These are phyloP conservation scores for Tetranychus truncatus DNA, from an alignment of 2,888 invertebrate genomes.

Conservation along the genomic window DNA sequence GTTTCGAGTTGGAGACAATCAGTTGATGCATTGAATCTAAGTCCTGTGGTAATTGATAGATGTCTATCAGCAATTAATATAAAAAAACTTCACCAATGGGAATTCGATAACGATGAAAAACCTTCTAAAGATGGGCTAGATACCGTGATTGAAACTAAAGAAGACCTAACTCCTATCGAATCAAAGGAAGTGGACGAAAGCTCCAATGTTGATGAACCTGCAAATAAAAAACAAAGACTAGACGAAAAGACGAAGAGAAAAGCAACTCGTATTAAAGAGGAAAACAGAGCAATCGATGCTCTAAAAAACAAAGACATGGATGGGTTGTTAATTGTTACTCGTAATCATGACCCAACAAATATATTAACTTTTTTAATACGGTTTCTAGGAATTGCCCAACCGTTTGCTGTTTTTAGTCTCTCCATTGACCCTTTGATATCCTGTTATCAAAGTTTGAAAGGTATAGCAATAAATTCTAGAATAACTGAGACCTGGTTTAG, in stretches of 20 bases:
- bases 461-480: conserved; percentile 49
- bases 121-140: neutral
- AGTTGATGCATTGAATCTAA: conserved; percentile 53
- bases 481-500: conserved; percentile 71
- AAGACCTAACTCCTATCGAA: neutral
- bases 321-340: conserved; percentile 47
- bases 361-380: conserved; percentile 53
- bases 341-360: conserved; percentile 66
- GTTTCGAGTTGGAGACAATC: conserved; percentile 39
- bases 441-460: conserved; percentile 56
- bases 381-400: conserved; percentile 61
- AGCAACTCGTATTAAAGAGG: conserved; percentile 23
- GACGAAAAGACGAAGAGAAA: conserved; percentile 20
- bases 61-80: neutral
- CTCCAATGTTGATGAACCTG: neutral
- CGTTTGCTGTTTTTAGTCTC: conserved; percentile 63
- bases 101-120: neutral
- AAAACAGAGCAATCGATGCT: conserved; percentile 25
- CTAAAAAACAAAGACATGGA: conserved; percentile 39
- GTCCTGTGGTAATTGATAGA: neutral
- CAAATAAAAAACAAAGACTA: conserved; percentile 7
- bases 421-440: conserved; percentile 56
- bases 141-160: neutral
- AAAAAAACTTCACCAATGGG: neutral
- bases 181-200: neutral